phyloP scores from a whole-genome alignment of 2,888 invertebrate genomes.

The Euspilapteryx auroguttella region DNA sequence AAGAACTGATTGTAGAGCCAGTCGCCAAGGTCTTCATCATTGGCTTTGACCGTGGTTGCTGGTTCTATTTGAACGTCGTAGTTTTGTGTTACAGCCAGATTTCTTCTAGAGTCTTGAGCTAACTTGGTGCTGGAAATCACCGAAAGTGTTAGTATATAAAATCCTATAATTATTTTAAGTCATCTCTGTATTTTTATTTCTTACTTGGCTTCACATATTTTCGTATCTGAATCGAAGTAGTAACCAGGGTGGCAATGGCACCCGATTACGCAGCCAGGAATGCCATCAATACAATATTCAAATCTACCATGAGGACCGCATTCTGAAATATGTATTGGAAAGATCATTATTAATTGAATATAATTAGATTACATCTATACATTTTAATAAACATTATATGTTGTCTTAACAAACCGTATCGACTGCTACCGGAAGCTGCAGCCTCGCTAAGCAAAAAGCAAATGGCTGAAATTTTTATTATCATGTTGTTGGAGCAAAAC shows the following conservation, averaged over 20 bases:
- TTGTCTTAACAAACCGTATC: too few relatives aligned
- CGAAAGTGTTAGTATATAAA: too few relatives aligned
- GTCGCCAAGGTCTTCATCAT: conserved; percentile 36
- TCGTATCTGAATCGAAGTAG: conserved; percentile 43
- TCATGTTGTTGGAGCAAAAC: too few relatives aligned
- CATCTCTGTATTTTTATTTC: too few relatives aligned
- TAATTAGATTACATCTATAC: too few relatives aligned
- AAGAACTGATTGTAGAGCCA: conserved; percentile 52
- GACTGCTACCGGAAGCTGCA: too few relatives aligned
- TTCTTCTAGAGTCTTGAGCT: conserved; percentile 19
- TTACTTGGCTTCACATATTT: conserved; percentile 49
- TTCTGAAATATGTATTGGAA: conserved; percentile 17
- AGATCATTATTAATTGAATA: too few relatives aligned
- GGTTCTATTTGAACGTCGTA: conserved; percentile 9
- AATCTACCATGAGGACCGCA: conserved; percentile 43
- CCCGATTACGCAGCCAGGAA: conserved; percentile 43
- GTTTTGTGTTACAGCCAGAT: too few relatives aligned
- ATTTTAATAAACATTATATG: too few relatives aligned
- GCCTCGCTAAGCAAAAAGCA: too few relatives aligned
- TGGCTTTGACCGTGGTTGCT: conserved; percentile 6
- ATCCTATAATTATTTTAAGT: too few relatives aligned
- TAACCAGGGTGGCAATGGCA: conserved; percentile 50
- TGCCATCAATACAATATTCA: conserved; percentile 41
- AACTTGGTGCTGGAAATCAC: conserved; percentile 22
- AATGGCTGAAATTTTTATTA: too few relatives aligned